Conservation (phyloP, 2,113 vertebrate genomes). For the Numida meleagris region DNA sequence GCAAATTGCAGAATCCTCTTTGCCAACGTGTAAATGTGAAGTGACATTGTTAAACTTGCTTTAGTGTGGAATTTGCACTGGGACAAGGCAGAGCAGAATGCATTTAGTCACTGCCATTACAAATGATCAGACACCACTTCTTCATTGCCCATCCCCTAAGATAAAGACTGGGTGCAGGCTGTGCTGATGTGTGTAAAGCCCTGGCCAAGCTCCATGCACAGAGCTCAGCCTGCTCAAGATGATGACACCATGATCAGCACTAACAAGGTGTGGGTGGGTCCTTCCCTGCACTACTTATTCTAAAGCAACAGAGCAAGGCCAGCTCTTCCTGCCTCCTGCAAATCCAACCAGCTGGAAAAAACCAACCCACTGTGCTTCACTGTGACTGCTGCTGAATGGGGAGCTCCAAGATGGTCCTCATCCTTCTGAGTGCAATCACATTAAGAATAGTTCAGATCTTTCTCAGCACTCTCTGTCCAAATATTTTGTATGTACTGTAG, state of each 20-base stretch:
- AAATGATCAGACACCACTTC: rapidly evolving
- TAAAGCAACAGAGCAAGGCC: not conserved
- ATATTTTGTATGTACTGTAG: slow-evolving; percentile 14
- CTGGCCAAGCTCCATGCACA: not conserved
- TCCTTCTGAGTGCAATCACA: slow-evolving; percentile 10
- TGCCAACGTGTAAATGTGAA: not conserved
- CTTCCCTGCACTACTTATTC: not conserved
- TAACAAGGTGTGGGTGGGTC: rapidly evolving
- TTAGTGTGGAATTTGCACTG: not conserved
- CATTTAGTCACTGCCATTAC: not conserved
- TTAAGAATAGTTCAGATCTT: slow-evolving; percentile 27
- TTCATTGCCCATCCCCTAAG: not conserved
- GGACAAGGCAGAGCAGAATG: not conserved
- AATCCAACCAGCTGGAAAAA: not conserved
- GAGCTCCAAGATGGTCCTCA: slow-evolving; percentile 18
- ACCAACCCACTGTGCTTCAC: rapidly evolving
- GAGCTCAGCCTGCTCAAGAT: not conserved
- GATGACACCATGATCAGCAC: too few relatives aligned
- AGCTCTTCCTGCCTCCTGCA: not conserved
- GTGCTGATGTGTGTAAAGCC: not conserved
- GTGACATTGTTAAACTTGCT: not conserved
- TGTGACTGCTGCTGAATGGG: not conserved
- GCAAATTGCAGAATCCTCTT: rapidly evolving
- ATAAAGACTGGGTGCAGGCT: not conserved
- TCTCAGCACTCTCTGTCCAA: slow-evolving; percentile 31